phyloP scores from a whole-genome alignment of 2,888 invertebrate species.

The Hydropsyche betteni region DNA sequence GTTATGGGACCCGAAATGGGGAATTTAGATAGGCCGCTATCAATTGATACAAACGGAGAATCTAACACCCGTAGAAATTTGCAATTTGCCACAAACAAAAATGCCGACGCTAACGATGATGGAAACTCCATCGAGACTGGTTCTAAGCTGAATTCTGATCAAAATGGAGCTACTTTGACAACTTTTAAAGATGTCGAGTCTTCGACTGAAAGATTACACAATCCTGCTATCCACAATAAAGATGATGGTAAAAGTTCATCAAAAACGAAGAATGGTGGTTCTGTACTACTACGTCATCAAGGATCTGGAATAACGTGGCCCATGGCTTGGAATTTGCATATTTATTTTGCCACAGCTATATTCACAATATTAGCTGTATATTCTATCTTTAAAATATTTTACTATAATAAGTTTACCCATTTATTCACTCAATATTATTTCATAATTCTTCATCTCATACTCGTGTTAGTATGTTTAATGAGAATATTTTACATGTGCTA shows the following conservation, averaged over 20 bases:
- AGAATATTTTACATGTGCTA: slow-evolving; percentile 89
- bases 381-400: slow-evolving; percentile 85
- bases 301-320: slow-evolving; percentile 73
- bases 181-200: slow-evolving; percentile 65
- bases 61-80: slow-evolving; percentile 65
- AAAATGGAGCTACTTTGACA: slow-evolving; percentile 57
- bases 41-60: slow-evolving; percentile 64
- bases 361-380: slow-evolving; percentile 86
- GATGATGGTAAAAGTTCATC: slow-evolving; percentile 63
- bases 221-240: slow-evolving; percentile 68
- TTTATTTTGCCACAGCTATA: slow-evolving; percentile 85
- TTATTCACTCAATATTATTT: slow-evolving; percentile 89
- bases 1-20: slow-evolving; percentile 65
- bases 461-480: slow-evolving; percentile 83
- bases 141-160: slow-evolving; percentile 43
- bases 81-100: slow-evolving; percentile 62
- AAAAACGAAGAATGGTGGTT: slow-evolving; percentile 59
- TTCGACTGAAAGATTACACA: slow-evolving; percentile 68
- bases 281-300: slow-evolving; percentile 61
- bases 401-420: slow-evolving; percentile 86
- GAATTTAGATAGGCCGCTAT: slow-evolving; percentile 64
- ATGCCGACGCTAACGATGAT: slow-evolving; percentile 41
- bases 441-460: slow-evolving; percentile 82
- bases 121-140: slow-evolving; percentile 36
- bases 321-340: slow-evolving; percentile 91